phyloP scores from a whole-genome alignment of 2,797 vertebrate species.

The Helicolenus hilgendorfi region DNA sequence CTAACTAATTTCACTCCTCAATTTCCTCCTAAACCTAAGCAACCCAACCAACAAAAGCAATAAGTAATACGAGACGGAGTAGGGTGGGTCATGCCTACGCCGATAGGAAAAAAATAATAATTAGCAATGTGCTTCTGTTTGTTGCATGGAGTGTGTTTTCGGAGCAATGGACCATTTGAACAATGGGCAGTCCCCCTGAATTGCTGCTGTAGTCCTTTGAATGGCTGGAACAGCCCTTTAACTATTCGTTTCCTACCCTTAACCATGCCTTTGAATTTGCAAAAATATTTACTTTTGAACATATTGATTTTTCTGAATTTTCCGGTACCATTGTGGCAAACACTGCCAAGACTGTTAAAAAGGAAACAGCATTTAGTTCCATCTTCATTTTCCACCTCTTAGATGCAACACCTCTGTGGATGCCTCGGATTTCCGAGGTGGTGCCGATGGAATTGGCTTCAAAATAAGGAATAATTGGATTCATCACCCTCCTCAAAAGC shows the following conservation, averaged over 20 bases:
- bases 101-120: fast-evolving
- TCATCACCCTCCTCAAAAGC: neutral
- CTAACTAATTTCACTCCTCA: no score
- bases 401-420: neutral
- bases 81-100: neutral
- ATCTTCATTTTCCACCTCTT: neutral
- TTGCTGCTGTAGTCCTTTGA: no score
- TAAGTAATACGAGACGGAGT: neutral
- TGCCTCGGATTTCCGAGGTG: neutral
- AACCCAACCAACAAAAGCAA: no score
- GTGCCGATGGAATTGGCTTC: neutral
- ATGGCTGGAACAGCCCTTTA: no score
- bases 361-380: neutral
- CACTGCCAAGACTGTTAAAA: neutral
- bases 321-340: neutral
- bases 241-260: no score
- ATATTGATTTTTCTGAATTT: neutral
- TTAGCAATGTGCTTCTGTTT: neutral
- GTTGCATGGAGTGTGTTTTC: no score
- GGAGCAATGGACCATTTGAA: no score
- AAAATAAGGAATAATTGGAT: neutral
- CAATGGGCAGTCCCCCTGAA: no score
- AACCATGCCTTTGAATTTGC: neutral
- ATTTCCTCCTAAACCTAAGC: no score
- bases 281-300: neutral